Evolutionary conservation across 2,797 vertebrate species (phyloP).

Genomic region (Cephalopachus bancanus): DNA sequence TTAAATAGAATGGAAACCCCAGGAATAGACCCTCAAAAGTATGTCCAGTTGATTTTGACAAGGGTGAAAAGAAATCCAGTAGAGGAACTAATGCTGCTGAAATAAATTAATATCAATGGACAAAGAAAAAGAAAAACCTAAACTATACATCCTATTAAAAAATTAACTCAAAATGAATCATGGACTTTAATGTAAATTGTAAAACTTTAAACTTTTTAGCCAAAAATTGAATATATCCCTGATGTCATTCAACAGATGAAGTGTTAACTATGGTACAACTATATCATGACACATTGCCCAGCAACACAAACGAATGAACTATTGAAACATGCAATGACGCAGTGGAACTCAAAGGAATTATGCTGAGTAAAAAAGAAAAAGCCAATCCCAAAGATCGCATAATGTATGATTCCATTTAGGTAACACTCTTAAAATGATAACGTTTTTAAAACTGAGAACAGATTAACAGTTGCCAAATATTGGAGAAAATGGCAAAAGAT

Average conservation of each 20-base stretch:
- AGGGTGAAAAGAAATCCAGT: too few species aligned
- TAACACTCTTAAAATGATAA: background rate
- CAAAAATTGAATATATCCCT: background rate
- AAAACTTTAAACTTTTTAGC: too few species aligned
- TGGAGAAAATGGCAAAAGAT: background rate
- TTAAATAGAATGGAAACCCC: too few species aligned
- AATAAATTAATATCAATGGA: too few species aligned
- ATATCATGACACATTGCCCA: background rate
- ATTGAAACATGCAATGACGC: background rate
- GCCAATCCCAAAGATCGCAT: background rate
- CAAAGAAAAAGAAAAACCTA: too few species aligned
- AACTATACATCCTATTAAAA: too few species aligned
- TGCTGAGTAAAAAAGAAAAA: background rate
- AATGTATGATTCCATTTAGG: too few species aligned
- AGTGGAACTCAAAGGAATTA: background rate
- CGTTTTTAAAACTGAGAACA: background rate
- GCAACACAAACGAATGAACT: background rate
- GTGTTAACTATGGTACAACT: background rate
- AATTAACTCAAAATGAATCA: too few species aligned
- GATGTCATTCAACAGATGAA: background rate
- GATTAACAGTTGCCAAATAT: background rate
- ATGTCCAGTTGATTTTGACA: too few species aligned
- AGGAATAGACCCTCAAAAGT: too few species aligned
- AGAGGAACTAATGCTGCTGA: too few species aligned
- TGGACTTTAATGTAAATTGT: too few species aligned